Conservation (phyloP, 2,888 invertebrate species). For the Tetheella fluctuosa region DNA sequence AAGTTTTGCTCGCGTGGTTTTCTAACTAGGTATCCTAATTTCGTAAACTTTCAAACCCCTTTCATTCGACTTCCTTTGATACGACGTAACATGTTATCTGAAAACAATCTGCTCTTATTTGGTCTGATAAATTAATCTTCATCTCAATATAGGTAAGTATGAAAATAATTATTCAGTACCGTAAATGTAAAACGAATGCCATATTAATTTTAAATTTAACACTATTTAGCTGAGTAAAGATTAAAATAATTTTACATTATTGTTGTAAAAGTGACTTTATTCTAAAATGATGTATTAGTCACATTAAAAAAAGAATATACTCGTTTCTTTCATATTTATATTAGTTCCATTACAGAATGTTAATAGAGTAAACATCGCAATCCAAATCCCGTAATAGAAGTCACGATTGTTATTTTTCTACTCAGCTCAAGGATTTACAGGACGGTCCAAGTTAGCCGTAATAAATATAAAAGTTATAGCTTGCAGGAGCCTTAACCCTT, state of each 20-base stretch:
- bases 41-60: slow-evolving; percentile 32
- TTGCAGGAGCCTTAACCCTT: slow-evolving; percentile 78
- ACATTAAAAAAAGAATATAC: no score
- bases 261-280: no score
- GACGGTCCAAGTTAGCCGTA: slow-evolving; percentile 52
- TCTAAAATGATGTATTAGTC: no score
- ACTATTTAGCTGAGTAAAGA: no score
- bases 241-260: no score
- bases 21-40: slow-evolving; percentile 42
- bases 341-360: background rate
- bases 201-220: no score
- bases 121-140: slow-evolving; percentile 1
- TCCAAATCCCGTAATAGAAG: background rate
- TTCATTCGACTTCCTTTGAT: slow-evolving; percentile 25
- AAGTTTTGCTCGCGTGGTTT: slow-evolving; percentile 45
- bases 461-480: slow-evolving; percentile 77
- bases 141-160: background rate
- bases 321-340: no score
- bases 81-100: slow-evolving; percentile 14
- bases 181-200: no score
- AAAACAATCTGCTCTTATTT: slow-evolving; percentile 14
- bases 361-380: slow-evolving; percentile 2
- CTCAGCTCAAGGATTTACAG: slow-evolving; percentile 3
- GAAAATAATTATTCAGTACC: no score
- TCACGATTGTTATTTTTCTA: slow-evolving; percentile 3